These are phyloP conservation scores for Siderastrea siderea DNA, from an alignment of 92 coral and sea anemone species.

Conservation along the genomic window DNA sequence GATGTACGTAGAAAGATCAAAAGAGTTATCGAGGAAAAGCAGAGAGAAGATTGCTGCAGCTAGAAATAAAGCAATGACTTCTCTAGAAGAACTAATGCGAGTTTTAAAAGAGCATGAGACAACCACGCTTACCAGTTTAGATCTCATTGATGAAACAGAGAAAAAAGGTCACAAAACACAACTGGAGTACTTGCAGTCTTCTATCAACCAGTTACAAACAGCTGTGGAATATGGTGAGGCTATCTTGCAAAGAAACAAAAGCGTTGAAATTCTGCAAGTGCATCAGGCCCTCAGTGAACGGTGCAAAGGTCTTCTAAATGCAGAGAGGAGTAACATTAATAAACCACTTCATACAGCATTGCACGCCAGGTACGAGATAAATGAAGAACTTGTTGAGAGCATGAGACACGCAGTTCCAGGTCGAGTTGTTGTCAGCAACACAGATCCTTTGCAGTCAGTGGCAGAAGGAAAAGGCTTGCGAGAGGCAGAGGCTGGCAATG, in stretches of 20 bases:
- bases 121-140: not conserved
- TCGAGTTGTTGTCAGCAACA: slow-evolving; percentile 43
- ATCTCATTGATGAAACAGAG: not conserved
- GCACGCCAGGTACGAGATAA: not conserved
- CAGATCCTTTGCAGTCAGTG: slow-evolving; percentile 52
- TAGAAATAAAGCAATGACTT: slow-evolving; percentile 5
- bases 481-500: slow-evolving; percentile 21
- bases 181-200: slow-evolving; percentile 16
- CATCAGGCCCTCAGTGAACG: slow-evolving; percentile 13
- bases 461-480: slow-evolving; percentile 52
- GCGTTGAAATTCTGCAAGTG: slow-evolving; percentile 10
- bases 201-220: not conserved
- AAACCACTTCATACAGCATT: slow-evolving; percentile 1
- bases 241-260: not conserved
- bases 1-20: too few species aligned
- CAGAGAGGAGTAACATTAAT: not conserved
- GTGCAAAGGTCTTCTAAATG: not conserved
- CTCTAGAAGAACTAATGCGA: slow-evolving; percentile 36
- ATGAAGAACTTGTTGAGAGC: not conserved
- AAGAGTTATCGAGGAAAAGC: not conserved
- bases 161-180: not conserved
- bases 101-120: slow-evolving; percentile 23
- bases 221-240: slow-evolving; percentile 5
- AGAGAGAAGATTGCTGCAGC: slow-evolving; percentile 3
- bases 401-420: slow-evolving; percentile 26